A percentile compares a stretch with the other conserved stretches of the same genome.
Evolutionary conservation across 2,113 vertebrate genomes (phyloP).

Genomic region (Brachypodius melanocephalos): DNA sequence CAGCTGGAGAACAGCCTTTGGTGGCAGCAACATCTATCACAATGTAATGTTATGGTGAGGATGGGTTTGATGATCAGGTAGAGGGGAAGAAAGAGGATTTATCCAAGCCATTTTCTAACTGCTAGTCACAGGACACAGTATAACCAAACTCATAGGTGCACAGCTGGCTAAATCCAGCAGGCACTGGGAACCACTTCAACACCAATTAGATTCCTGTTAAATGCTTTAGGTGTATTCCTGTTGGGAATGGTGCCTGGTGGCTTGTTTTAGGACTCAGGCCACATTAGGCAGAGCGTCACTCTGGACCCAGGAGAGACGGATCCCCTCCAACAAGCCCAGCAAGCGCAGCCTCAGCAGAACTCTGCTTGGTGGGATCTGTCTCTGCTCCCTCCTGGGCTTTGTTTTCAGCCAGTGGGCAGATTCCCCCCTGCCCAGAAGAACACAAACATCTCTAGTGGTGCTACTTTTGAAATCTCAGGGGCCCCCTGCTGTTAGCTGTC

Average conservation of each 20-base stretch:
- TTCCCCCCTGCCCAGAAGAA: neutral
- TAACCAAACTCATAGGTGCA: neutral
- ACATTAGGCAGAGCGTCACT: neutral
- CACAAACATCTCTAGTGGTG: neutral
- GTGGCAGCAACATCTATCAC: neutral
- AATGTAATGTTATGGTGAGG: neutral
- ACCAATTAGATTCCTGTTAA: neutral
- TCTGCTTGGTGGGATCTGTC: neutral
- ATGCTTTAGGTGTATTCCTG: neutral
- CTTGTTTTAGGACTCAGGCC: neutral
- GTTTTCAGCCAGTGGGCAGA: neutral
- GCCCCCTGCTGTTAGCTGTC: neutral
- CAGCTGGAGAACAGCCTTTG: neutral
- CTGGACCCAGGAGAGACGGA: rapidly evolving
- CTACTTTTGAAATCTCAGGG: neutral
- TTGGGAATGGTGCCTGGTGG: neutral
- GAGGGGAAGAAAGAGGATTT: neutral
- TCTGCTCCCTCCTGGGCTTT: neutral
- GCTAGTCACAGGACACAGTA: neutral
- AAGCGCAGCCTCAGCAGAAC: neutral
- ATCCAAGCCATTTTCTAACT: neutral
- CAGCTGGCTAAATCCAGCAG: neutral
- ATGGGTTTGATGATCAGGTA: neutral
- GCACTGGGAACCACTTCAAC: neutral
- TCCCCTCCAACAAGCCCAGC: neutral